Base-by-base conservation (phyloP, 2,888 invertebrate genomes). In the Dryobota labecula region DNA sequence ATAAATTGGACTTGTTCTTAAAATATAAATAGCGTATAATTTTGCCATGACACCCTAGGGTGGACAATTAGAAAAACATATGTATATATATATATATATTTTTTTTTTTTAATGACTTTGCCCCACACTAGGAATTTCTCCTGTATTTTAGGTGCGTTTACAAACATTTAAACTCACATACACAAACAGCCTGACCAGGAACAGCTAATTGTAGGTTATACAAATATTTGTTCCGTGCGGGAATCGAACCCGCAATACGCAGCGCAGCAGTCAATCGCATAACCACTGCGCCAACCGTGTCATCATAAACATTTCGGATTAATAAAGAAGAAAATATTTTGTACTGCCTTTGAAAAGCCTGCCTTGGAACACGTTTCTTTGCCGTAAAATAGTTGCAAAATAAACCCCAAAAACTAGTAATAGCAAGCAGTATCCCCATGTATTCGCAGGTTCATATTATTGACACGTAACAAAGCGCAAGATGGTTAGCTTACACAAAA, bases 401-500 rank as follows among this genome's bases (percentile, higher is more conserved):
- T 36, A 9, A 24, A 76, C 13, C 1, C 5, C 2, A n/a, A 76
- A 57, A 15, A 20, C n/a, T 9, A 38, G 24, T 18, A 33, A 20
- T 24, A 45, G n/a, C 24, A 33, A 51, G 18, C 20, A 36, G 51
- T 62, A 65, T 51, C 56, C 33, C n/a, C 30, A 49, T 30, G 58
- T 56, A 30, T 65, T 77, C 33, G 60, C 60, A 56, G n/a, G 38
- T 63, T 69, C 49, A 51, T 73, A 65, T 72, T 73, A 85, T 84
- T 78, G 84, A 76, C 73, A 77, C 70, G 70, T 78, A 72, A 71
- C 70, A 61, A 75, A 70, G 61, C 67, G 61, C 72, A 78, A 78
- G 84, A 68, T 64, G 72, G 73, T 71, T 84, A 78, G 62, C 56
- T 78, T 70, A 73, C 58, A 78, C 76, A 80, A 80, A 80, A 74